Conservation (phyloP, 2,113 vertebrate genomes). For the Perca fluviatilis region DNA sequence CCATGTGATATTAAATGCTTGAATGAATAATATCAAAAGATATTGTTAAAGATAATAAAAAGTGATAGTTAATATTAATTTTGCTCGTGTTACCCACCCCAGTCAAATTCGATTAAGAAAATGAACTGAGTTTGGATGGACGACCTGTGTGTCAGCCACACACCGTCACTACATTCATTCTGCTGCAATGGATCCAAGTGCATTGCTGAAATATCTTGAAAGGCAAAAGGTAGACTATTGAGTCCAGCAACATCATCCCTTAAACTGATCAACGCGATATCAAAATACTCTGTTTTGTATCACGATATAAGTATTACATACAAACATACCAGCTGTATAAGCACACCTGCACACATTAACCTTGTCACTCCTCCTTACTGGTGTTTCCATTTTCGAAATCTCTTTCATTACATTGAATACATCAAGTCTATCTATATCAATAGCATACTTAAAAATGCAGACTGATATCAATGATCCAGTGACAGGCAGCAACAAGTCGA, state of each 20-base stretch:
- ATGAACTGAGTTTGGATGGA: background rate
- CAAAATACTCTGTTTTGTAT: background rate
- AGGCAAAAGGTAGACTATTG: constrained; percentile 40
- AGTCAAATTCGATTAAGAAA: constrained; percentile 5
- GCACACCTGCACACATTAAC: background rate
- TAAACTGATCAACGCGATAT: background rate
- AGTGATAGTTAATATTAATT: background rate
- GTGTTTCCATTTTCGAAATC: background rate
- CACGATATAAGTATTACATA: background rate
- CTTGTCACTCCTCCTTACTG: background rate
- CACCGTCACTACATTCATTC: constrained; percentile 18
- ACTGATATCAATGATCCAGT: background rate
- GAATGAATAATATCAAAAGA: background rate
- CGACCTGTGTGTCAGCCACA: constrained; percentile 23
- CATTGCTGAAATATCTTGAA: constrained; percentile 39
- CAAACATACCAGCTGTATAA: background rate
- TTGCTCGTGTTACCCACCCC: background rate
- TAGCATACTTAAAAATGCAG: background rate
- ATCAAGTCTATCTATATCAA: background rate
- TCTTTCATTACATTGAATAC: background rate
- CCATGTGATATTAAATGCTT: background rate
- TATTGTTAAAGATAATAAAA: background rate
- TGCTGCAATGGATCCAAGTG: constrained; percentile 41
- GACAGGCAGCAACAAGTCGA: background rate
- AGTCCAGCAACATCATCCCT: background rate